A percentile compares a stretch with the other conserved stretches of the same genome.
phyloP scores from a whole-genome alignment of 1,140 invertebrate genomes.

The Medauroidea extradentata region DNA sequence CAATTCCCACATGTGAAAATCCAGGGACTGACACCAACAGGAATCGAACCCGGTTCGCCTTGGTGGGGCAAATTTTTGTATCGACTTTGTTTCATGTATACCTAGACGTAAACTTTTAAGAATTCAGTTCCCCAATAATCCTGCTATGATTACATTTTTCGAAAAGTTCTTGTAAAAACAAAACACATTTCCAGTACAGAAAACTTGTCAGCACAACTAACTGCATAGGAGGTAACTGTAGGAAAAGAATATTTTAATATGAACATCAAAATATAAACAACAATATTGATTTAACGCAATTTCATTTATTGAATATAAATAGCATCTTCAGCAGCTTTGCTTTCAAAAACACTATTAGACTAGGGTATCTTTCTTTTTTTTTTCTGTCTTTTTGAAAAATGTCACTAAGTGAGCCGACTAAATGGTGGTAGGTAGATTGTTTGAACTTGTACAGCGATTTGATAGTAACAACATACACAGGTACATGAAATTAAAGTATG shows the following conservation, averaged over 20 bases:
- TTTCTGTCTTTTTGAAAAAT: constrained; percentile 14
- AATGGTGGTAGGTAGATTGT: neutral
- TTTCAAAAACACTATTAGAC: constrained; percentile 17
- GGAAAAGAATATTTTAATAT: neutral
- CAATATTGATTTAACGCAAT: constrained; percentile 1
- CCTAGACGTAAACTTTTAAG: too few species aligned
- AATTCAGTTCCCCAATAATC: too few species aligned
- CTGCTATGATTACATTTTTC: too few species aligned
- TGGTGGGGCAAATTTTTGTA: too few species aligned
- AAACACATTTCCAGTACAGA: too few species aligned
- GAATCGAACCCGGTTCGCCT: too few species aligned
- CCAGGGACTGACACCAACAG: too few species aligned
- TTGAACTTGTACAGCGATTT: neutral
- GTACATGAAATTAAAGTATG: neutral
- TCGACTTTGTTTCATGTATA: too few species aligned
- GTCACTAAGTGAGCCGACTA: constrained; percentile 3
- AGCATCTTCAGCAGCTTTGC: constrained; percentile 15
- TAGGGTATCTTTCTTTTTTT: constrained; percentile 11
- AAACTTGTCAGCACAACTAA: too few species aligned
- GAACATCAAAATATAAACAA: neutral
- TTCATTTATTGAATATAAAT: constrained; percentile 17
- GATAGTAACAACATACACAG: neutral
- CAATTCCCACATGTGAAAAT: too few species aligned
- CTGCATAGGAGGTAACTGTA: too few species aligned
- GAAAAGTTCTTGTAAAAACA: too few species aligned